Conservation (phyloP, 2,113 vertebrate genomes). For the Sakesphorus luctuosus region DNA sequence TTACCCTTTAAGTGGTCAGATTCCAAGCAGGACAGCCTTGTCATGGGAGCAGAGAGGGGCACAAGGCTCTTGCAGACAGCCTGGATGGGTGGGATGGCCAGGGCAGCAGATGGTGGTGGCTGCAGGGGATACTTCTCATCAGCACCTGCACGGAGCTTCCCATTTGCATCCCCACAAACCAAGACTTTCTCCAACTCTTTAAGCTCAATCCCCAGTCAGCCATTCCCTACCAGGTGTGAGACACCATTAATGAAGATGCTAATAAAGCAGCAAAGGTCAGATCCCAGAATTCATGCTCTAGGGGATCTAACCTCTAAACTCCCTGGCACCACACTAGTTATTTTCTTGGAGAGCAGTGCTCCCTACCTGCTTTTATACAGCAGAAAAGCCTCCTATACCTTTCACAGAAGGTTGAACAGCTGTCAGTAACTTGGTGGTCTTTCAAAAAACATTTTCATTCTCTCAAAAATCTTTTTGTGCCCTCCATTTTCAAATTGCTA, state of each 20-base stretch:
- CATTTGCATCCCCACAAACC: not conserved
- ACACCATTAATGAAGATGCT: not conserved
- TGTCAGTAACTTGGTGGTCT: not conserved
- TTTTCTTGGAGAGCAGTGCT: not conserved
- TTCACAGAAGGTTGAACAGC: not conserved
- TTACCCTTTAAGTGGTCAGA: not conserved
- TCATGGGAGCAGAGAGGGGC: not conserved
- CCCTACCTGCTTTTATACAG: not conserved
- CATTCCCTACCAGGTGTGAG: not conserved
- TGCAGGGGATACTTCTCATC: not conserved
- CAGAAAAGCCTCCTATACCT: not conserved
- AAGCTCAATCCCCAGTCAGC: not conserved
- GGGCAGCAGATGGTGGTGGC: not conserved
- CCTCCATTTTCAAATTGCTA: not conserved
- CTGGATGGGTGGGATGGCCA: accelerated
- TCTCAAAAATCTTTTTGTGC: not conserved
- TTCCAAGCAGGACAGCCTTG: not conserved
- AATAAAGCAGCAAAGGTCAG: constrained; percentile 8
- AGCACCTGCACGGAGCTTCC: not conserved
- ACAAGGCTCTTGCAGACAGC: not conserved
- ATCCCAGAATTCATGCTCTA: not conserved
- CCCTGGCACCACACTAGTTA: accelerated
- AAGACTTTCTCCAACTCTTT: not conserved
- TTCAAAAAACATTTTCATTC: not conserved
- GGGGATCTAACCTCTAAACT: not conserved